A percentile compares a stretch with the other conserved stretches of the same genome.
phyloP scores from a whole-genome alignment of 1,140 invertebrate genomes.

The Hesperophylax magnus region DNA sequence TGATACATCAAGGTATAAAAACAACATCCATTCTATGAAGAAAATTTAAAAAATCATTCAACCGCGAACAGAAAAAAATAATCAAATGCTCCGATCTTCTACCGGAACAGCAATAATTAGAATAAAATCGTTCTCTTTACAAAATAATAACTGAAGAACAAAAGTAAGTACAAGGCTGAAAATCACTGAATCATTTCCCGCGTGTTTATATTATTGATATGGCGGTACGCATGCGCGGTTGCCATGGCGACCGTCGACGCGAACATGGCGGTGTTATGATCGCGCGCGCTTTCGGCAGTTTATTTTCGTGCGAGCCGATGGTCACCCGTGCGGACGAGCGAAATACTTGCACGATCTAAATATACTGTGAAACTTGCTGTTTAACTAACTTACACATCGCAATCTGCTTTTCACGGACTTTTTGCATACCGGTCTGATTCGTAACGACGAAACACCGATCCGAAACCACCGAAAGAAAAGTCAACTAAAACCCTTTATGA shows the following conservation, averaged over 20 bases:
- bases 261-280: conserved; percentile 29
- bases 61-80: not conserved
- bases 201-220: conserved; percentile 15
- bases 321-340: conserved; percentile 27
- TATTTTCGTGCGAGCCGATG: conserved; percentile 37
- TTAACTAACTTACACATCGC: not conserved
- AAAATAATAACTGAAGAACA: not conserved
- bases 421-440: not conserved
- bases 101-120: not conserved
- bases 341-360: conserved; percentile 28
- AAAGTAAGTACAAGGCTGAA: not conserved
- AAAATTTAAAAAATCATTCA: not conserved
- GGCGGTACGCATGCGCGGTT: conserved; percentile 37
- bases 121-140: conserved; percentile 14
- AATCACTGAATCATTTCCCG: conserved; percentile 20
- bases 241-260: conserved; percentile 37
- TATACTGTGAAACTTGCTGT: conserved; percentile 2
- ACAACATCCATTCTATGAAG: too few relatives aligned
- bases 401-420: not conserved
- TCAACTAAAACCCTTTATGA: not conserved
- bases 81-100: conserved; percentile 4
- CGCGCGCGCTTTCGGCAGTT: conserved; percentile 6
- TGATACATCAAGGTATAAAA: too few relatives aligned
- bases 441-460: not conserved
- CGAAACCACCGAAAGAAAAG: not conserved